Base-by-base conservation (phyloP, 2,113 vertebrate species). In the Mobula hypostoma region DNA sequence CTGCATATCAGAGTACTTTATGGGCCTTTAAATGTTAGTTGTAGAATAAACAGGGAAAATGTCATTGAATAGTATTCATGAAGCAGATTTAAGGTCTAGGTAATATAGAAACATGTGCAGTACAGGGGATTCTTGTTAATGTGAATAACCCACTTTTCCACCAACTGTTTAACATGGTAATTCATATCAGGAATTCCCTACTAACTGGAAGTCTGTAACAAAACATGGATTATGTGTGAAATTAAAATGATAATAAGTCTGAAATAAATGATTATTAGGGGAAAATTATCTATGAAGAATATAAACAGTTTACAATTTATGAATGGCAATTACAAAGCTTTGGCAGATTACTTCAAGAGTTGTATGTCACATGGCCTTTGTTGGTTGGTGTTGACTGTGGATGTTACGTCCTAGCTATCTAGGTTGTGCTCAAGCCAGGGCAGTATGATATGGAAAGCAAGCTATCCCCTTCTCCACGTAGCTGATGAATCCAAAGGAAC, bases 71-170 rank as follows among this genome's bases (percentile, higher is more conserved):
- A 24, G 24, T 24, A 61, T 87, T 56, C 83, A 87, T 58, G 56
- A 87, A 87, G 56, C 83, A 87, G 83, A 87, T 61, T 87, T 56
- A 87, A 87, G 83, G 83, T 87, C 24, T 61, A 61, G 29, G 56
- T 87, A 87, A 87, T 61, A 87, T 17, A 87, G 83, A 61, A 87
- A 87, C n/a, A 56, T 87, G 83, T 87, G 83, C 56, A 27, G 56
- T 87, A 15, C 36, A 87, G 56, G 83, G 58, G 83, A 87, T 56
- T 87, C 83, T 56, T 15, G 61, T 87, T 61, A 2, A 87, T 36
- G 21, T 87, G 83, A 2, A 61, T 87, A 27, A 29, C 19, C 56
- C 48, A 48, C 11, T 27, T 87, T 61, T 61, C 48, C 56, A 7
- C 7, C 83, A 87, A 56, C n/a, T 87, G 56, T 87, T 87, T 87